A percentile compares a stretch with the other conserved stretches of the same genome.
Conservation (phyloP, 2,797 vertebrate species). For the Dipus sagitta region DNA sequence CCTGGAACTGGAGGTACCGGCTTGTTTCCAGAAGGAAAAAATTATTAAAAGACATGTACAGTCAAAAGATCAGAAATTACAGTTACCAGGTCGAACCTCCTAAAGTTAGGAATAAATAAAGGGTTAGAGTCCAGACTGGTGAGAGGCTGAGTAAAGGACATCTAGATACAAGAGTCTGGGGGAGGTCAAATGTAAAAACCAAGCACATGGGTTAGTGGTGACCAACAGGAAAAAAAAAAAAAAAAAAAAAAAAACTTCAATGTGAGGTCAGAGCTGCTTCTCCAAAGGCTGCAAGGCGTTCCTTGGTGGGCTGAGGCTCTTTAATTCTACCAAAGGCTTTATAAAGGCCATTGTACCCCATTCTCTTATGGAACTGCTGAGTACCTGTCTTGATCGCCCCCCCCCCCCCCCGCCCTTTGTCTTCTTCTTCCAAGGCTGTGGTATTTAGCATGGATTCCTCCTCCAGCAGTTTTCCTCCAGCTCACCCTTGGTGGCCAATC, state of each 20-base stretch:
- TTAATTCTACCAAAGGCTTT: neutral
- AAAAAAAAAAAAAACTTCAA: neutral
- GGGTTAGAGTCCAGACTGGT: neutral
- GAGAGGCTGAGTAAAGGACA: neutral
- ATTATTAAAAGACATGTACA: neutral
- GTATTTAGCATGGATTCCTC: neutral
- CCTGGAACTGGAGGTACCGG: neutral
- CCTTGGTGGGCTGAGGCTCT: neutral
- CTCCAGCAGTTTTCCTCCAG: neutral
- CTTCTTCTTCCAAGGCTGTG: neutral
- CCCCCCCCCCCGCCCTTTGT: accelerated
- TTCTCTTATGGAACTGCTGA: neutral
- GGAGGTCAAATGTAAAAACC: neutral
- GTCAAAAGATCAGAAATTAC: conserved; percentile 52
- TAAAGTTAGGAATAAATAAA: neutral
- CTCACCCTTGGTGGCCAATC: neutral
- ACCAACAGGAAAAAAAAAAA: neutral
- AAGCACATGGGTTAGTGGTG: neutral
- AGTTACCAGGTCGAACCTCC: conserved; percentile 2
- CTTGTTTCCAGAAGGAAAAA: neutral
- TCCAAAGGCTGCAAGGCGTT: neutral
- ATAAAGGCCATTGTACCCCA: neutral
- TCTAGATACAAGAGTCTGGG: neutral
- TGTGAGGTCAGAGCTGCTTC: neutral
- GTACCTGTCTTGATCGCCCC: accelerated